phyloP scores from a whole-genome alignment of 2,888 invertebrate species.

The Hesperia comma region DNA sequence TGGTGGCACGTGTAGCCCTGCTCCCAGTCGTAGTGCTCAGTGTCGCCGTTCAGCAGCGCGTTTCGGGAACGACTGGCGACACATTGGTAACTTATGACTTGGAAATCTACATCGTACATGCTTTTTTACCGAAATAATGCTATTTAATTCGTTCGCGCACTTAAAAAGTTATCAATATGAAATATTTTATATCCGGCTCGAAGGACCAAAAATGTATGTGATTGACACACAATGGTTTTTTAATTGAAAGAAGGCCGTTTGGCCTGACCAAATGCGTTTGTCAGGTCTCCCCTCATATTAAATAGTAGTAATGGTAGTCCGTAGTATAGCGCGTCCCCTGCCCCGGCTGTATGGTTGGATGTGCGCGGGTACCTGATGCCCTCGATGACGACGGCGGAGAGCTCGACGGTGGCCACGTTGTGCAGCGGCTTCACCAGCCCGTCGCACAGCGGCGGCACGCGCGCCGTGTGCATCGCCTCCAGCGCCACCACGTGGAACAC shows the following conservation, averaged over 20 bases:
- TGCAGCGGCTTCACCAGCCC: conserved; percentile 92
- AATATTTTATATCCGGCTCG: not conserved
- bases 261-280: too few species aligned
- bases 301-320: too few species aligned
- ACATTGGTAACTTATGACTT: not conserved
- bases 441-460: conserved; percentile 88
- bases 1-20: conserved; percentile 99
- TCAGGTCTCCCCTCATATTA: too few species aligned
- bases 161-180: too few species aligned
- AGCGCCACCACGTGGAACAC: conserved; percentile 97
- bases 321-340: too few species aligned
- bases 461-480: conserved; percentile 93
- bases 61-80: conserved; percentile 93
- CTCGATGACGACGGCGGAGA: conserved; percentile 97
- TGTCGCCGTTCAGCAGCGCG: conserved; percentile 97
- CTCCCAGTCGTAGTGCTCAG: conserved; percentile 98
- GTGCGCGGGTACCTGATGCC: conserved; percentile 88
- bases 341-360: not conserved
- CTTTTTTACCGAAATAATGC: too few species aligned
- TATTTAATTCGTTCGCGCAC: too few species aligned
- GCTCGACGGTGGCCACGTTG: conserved; percentile 96
- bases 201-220: not conserved
- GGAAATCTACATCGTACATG: too few species aligned
- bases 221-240: too few species aligned
- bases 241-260: too few species aligned